These are phyloP conservation scores for Aurelia sp. DNA, from an alignment of 30 jellyfish, hydroid and myxozoan genomes.

Conservation along the genomic window DNA sequence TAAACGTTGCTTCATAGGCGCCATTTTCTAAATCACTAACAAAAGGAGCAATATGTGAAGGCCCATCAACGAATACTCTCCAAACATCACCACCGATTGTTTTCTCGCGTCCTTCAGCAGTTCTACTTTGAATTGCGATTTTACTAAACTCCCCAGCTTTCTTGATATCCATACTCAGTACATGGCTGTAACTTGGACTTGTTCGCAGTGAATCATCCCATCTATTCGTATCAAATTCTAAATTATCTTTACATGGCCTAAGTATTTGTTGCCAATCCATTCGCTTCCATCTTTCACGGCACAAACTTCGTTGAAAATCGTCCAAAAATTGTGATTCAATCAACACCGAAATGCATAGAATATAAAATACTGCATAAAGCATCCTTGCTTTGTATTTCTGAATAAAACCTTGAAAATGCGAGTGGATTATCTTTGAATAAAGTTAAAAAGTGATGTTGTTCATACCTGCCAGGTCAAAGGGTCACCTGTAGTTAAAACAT, in stretches of 20 bases:
- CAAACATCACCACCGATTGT: constrained; percentile 93
- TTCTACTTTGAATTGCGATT: constrained; percentile 88
- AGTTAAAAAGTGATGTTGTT: no score
- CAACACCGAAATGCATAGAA: neutral
- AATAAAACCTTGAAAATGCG: neutral
- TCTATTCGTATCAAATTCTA: constrained; percentile 74
- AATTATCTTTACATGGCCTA: constrained; percentile 83
- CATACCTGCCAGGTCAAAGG: no score
- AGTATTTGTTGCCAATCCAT: constrained; percentile 97
- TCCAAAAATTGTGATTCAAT: constrained; percentile 70
- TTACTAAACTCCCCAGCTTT: constrained; percentile 93
- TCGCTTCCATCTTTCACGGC: constrained; percentile 91
- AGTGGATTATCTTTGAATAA: no score
- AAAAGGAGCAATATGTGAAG: constrained; percentile 83
- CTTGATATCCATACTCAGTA: constrained; percentile 73
- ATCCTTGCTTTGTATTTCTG: neutral
- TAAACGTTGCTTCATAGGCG: constrained; percentile 86
- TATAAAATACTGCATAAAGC: neutral
- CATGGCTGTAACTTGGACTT: constrained; percentile 95
- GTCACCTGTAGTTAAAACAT: no score
- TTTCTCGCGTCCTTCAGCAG: constrained; percentile 84
- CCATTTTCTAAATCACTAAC: constrained; percentile 92
- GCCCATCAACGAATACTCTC: constrained; percentile 90
- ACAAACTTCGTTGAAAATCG: constrained; percentile 86
- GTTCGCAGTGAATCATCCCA: constrained; percentile 76